These are phyloP conservation scores for Eulemur mongoz DNA, from an alignment of 2,797 vertebrate species.

Conservation along the genomic window DNA sequence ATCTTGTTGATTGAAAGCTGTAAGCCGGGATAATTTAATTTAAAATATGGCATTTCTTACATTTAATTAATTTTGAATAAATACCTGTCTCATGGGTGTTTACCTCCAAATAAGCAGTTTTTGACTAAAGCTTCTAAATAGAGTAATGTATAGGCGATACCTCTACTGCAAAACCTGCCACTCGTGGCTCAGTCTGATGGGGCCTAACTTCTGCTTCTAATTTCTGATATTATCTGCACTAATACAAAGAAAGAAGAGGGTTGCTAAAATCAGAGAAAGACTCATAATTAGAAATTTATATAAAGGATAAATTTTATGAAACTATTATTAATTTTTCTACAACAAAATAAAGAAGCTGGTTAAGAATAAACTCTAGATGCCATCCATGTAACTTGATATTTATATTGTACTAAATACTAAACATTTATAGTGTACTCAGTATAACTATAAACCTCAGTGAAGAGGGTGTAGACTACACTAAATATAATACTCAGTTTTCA, in stretches of 20 bases:
- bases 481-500: not conserved
- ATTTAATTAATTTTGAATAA: constrained; percentile 5
- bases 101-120: not conserved
- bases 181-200: not conserved
- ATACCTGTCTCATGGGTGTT: not conserved
- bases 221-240: not conserved
- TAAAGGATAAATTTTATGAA: not conserved
- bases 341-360: not conserved
- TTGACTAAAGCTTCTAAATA: not conserved
- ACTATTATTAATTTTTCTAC: not conserved
- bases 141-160: not conserved
- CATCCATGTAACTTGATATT: not conserved
- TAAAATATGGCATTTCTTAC: not conserved
- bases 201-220: not conserved
- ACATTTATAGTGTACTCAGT: not conserved
- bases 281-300: not conserved
- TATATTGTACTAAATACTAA: not conserved
- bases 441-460: not conserved
- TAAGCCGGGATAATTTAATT: not conserved
- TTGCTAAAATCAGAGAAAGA: constrained; percentile 1
- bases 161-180: not conserved
- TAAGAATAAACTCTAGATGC: not conserved
- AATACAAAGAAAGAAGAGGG: not conserved
- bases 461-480: not conserved
- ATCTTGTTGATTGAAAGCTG: not conserved